Evolutionary conservation across 2,888 invertebrate species (phyloP).

Genomic region (Andrena bicolor): DNA sequence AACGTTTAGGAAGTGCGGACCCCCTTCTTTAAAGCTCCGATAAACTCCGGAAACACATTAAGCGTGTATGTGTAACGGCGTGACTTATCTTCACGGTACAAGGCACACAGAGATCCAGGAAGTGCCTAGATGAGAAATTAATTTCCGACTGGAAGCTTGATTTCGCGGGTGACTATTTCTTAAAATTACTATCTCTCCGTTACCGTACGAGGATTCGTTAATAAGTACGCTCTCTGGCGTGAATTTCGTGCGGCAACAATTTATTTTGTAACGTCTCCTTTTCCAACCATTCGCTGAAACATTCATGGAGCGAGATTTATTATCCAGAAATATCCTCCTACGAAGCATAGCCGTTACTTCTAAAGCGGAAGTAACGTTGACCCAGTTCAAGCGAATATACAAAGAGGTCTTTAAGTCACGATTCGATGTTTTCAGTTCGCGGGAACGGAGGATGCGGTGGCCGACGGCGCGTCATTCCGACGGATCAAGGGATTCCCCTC

Average conservation of each 20-base stretch:
- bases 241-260: too few species aligned
- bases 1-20: slow-evolving; percentile 26
- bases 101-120: background rate
- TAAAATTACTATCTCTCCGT: background rate
- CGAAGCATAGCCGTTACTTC: background rate
- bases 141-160: background rate
- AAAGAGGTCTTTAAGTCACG: background rate
- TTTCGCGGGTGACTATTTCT: too few species aligned
- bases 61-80: background rate
- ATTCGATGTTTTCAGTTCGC: slow-evolving; percentile 11
- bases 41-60: slow-evolving; percentile 1
- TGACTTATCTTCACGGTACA: background rate
- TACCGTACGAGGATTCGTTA: too few species aligned
- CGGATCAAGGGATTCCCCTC: slow-evolving; percentile 46
- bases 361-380: background rate
- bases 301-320: too few species aligned
- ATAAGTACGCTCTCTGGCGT: too few species aligned
- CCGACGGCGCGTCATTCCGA: slow-evolving; percentile 26
- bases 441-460: slow-evolving; percentile 26
- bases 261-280: too few species aligned
- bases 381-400: slow-evolving; percentile 1
- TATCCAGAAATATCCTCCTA: background rate
- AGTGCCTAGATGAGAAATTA: background rate
- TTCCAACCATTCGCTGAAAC: too few species aligned
- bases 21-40: slow-evolving; percentile 3